phyloP scores from a whole-genome alignment of 2,113 vertebrate species.

The Pelobates fuscus region DNA sequence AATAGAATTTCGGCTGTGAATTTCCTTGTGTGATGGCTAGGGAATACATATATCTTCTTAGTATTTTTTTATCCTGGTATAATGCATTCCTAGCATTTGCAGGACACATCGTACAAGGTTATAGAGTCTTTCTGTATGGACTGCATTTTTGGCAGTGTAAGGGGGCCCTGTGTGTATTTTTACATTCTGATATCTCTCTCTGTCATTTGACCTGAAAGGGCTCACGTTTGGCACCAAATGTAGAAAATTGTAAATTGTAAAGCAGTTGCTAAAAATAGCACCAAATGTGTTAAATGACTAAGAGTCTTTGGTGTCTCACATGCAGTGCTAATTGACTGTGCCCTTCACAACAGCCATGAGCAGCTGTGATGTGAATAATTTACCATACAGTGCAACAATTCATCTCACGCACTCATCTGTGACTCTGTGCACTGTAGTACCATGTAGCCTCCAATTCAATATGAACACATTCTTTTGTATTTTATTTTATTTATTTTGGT shows the following conservation, averaged over 20 bases:
- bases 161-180: neutral
- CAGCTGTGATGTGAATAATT: conserved; percentile 28
- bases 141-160: too few relatives aligned
- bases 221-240: neutral
- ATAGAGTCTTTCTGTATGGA: too few relatives aligned
- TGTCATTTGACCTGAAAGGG: neutral
- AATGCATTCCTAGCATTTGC: too few relatives aligned
- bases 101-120: too few relatives aligned
- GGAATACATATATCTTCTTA: too few relatives aligned
- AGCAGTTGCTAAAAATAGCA: conserved; percentile 1
- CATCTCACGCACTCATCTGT: neutral
- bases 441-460: too few relatives aligned
- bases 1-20: too few relatives aligned
- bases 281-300: neutral
- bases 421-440: neutral
- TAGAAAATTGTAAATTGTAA: neutral
- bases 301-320: neutral
- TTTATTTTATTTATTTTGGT: too few relatives aligned
- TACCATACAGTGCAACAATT: neutral
- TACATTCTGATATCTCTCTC: too few relatives aligned
- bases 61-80: too few relatives aligned
- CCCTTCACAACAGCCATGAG: conserved; percentile 5
- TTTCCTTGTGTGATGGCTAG: too few relatives aligned
- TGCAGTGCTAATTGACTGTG: neutral
- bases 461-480: too few relatives aligned